phyloP scores from a whole-genome alignment of 2,113 vertebrate species.

The Xiphorhynchus elegans region DNA sequence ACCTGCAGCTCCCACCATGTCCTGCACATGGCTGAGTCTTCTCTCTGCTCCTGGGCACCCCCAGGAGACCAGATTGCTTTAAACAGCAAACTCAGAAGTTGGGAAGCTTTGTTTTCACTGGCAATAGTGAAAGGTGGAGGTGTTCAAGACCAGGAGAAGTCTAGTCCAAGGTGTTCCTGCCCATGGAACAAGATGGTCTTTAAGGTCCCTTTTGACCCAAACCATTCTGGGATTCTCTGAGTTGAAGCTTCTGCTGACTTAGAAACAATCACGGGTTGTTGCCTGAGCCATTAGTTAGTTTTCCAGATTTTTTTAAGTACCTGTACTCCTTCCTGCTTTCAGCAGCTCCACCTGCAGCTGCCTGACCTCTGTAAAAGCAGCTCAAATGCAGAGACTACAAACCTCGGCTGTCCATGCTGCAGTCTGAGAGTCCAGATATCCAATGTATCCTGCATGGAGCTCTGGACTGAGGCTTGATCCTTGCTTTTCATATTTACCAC shows the following conservation, averaged over 20 bases:
- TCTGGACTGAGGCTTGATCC: background rate
- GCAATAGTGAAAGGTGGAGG: background rate
- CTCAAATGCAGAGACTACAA: background rate
- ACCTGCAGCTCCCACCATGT: background rate
- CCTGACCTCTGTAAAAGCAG: background rate
- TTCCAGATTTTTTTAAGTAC: background rate
- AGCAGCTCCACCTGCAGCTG: background rate
- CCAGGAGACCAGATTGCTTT: background rate
- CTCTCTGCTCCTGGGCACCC: background rate
- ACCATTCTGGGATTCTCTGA: background rate
- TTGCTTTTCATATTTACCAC: background rate
- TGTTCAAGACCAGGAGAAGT: background rate
- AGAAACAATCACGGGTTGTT: background rate
- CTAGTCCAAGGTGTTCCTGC: background rate
- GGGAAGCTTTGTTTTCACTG: background rate
- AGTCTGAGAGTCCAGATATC: fast-evolving
- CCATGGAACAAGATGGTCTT: background rate
- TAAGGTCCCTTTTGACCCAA: background rate
- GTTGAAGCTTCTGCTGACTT: background rate
- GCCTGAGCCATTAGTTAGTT: background rate
- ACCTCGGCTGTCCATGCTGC: background rate
- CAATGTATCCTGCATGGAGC: fast-evolving
- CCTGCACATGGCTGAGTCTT: background rate
- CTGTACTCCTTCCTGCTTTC: fast-evolving
- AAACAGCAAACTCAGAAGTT: background rate